Percentiles rank a stretch among this genome's conserved stretches.
These are phyloP conservation scores for Tolmerus cingulatus DNA, from an alignment of 2,888 invertebrate genomes.

Conservation along the genomic window DNA sequence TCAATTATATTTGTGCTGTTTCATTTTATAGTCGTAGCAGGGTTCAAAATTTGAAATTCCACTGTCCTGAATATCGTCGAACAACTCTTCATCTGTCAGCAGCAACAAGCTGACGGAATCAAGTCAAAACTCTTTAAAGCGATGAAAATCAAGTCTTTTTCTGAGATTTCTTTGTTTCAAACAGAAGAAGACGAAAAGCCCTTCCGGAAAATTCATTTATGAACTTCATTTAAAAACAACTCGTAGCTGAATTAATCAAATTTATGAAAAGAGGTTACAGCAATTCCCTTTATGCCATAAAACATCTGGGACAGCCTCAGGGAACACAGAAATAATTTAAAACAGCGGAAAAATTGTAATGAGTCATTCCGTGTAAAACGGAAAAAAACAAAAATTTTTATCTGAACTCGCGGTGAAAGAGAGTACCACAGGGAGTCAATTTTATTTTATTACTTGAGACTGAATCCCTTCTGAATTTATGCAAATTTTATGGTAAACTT, in stretches of 20 bases:
- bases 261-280: not conserved
- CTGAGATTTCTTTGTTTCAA: not conserved
- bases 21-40: not conserved
- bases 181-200: not conserved
- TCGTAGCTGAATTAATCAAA: slow-evolving; percentile 3
- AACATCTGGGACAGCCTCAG: not conserved
- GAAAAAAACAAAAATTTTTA: not conserved
- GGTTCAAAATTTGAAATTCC: not conserved
- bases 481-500: slow-evolving; percentile 31
- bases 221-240: not conserved
- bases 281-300: not conserved
- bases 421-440: not conserved
- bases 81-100: not conserved
- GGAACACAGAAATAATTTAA: not conserved
- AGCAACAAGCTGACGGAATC: not conserved
- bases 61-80: not conserved
- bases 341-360: not conserved
- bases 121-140: not conserved
- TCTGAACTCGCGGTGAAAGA: not conserved
- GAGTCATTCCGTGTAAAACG: not conserved
- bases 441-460: slow-evolving; percentile 32
- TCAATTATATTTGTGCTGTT: not conserved
- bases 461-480: slow-evolving; percentile 23
- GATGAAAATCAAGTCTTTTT: not conserved
- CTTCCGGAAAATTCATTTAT: not conserved